These are phyloP conservation scores for Macrochelys suwanniensis DNA, from an alignment of 2,797 vertebrate species.

Conservation along the genomic window DNA sequence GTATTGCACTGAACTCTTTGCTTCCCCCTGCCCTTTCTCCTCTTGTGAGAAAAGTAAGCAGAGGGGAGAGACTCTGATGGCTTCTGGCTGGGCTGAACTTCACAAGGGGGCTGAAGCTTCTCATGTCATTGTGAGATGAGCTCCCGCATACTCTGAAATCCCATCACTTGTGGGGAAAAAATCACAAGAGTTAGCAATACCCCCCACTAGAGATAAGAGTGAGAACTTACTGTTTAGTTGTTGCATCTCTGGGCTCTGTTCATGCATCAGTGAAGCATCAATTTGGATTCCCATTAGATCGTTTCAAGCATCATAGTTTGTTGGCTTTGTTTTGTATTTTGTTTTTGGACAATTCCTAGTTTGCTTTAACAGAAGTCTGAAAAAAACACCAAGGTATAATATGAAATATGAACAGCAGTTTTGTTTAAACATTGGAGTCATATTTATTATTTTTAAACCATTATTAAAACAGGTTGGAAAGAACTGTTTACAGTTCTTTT, in stretches of 20 bases:
- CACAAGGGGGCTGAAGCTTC: background rate
- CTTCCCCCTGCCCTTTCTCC: background rate
- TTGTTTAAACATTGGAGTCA: background rate
- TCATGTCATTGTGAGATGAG: background rate
- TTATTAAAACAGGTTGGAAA: background rate
- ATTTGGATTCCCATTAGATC: background rate
- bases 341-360: background rate
- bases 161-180: background rate
- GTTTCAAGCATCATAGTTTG: background rate
- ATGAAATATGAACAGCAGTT: background rate
- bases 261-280: background rate
- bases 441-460: background rate
- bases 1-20: background rate
- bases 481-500: background rate
- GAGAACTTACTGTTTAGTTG: background rate
- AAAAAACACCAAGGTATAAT: rapidly evolving
- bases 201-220: background rate
- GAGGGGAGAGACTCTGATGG: background rate
- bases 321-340: background rate
- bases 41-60: background rate
- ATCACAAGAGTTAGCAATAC: background rate
- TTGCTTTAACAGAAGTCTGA: background rate
- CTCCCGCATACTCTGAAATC: background rate
- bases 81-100: background rate
- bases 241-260: background rate